Evolutionary conservation across 2,888 invertebrate species (phyloP).

Genomic region (Chydorus sphaericus): DNA sequence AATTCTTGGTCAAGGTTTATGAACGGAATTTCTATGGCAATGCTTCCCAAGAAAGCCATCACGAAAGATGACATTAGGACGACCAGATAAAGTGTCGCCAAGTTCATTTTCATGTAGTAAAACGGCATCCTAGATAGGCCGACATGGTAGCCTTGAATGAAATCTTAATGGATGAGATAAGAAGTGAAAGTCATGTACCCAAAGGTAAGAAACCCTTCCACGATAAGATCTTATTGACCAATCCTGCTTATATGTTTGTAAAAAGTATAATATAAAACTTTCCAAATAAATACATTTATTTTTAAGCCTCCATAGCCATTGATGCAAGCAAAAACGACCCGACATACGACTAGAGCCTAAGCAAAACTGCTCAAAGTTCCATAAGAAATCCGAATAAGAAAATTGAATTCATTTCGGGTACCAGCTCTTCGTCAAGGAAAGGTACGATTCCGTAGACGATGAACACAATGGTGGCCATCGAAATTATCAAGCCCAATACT

Average conservation of each 20-base stretch:
- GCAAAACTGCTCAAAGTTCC: slow-evolving; percentile 66
- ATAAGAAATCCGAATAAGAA: slow-evolving; percentile 63
- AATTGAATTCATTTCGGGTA: slow-evolving; percentile 45
- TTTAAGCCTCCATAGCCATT: slow-evolving; percentile 44
- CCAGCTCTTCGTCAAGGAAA: slow-evolving; percentile 31
- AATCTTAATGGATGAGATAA: slow-evolving; percentile 42
- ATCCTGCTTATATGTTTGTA: too few species aligned
- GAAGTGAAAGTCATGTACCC: slow-evolving; percentile 85
- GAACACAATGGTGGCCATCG: slow-evolving; percentile 48
- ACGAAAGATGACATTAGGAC: neutral
- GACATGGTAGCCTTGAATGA: neutral
- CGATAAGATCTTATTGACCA: slow-evolving; percentile 64
- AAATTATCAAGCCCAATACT: slow-evolving; percentile 50
- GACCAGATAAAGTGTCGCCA: neutral
- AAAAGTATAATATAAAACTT: too few species aligned
- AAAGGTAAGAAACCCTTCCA: slow-evolving; percentile 73
- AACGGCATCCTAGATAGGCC: neutral
- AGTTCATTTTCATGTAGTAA: neutral
- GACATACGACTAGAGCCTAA: slow-evolving; percentile 57
- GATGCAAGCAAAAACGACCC: slow-evolving; percentile 65
- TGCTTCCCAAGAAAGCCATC: neutral
- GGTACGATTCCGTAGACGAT: slow-evolving; percentile 60
- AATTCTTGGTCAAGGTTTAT: neutral
- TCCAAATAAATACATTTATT: too few species aligned
- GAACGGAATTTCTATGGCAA: slow-evolving; percentile 5